A percentile compares a stretch with the other conserved stretches of the same genome.
Conservation (phyloP, 2,113 vertebrate genomes). For the Aix galericulata region DNA sequence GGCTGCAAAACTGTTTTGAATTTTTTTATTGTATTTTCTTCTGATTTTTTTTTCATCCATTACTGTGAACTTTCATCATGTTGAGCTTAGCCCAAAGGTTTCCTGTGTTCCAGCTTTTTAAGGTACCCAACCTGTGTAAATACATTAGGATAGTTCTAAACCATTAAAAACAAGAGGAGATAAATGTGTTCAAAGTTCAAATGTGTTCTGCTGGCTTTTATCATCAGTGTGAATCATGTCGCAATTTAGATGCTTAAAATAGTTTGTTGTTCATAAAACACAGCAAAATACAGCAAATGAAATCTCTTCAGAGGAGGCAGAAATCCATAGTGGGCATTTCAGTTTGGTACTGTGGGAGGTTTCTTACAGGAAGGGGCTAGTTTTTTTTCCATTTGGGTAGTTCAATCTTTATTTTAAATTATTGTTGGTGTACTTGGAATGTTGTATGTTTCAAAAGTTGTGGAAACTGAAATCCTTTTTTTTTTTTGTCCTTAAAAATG, state of each 20-base stretch:
- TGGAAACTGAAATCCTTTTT: background rate
- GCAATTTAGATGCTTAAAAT: conserved; percentile 58
- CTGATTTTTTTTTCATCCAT: background rate
- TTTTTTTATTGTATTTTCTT: background rate
- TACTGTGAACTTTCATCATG: conserved; percentile 24
- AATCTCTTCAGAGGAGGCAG: background rate
- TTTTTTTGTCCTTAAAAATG: background rate
- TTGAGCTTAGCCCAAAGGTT: conserved; percentile 34
- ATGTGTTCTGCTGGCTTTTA: conserved; percentile 57
- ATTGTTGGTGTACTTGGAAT: background rate
- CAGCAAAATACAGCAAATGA: conserved; percentile 30
- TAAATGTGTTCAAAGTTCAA: conserved; percentile 51
- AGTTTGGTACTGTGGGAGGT: background rate
- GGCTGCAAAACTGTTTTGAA: background rate
- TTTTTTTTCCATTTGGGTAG: background rate
- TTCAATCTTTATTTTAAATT: background rate
- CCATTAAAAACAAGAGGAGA: conserved; percentile 46
- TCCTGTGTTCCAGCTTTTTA: conserved; percentile 50
- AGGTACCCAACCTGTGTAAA: conserved; percentile 54
- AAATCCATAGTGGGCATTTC: conserved; percentile 2
- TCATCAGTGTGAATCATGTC: conserved; percentile 40
- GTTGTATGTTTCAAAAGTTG: background rate
- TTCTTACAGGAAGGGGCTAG: background rate
- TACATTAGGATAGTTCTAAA: conserved; percentile 52
- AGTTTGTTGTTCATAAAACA: conserved; percentile 39